Percentiles rank a stretch among this genome's conserved stretches.
phyloP scores from a whole-genome alignment of 2,888 invertebrate species.

The Eledone cirrhosa region DNA sequence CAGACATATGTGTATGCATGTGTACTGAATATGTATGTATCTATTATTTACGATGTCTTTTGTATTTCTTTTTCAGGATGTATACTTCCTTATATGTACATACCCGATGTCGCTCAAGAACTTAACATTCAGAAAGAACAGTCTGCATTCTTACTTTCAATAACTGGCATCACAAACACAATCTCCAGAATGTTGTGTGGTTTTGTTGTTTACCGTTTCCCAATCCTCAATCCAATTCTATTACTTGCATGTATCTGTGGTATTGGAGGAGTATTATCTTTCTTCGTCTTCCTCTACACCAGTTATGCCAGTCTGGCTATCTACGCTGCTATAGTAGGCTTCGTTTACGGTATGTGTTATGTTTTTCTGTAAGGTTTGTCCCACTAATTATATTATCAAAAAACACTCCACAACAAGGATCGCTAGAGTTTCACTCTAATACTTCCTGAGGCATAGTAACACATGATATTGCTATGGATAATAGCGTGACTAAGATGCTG shows the following conservation, averaged over 20 bases:
- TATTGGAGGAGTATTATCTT: neutral
- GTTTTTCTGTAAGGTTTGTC: too few species aligned
- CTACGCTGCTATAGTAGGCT: conserved; percentile 1
- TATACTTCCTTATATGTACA: conserved; percentile 18
- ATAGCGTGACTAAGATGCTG: too few species aligned
- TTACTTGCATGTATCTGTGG: neutral
- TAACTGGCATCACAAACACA: conserved; percentile 22
- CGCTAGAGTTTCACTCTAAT: too few species aligned
- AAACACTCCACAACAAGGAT: too few species aligned
- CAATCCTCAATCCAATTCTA: conserved; percentile 1
- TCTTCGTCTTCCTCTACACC: neutral
- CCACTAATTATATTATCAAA: too few species aligned
- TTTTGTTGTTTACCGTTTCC: conserved; percentile 4
- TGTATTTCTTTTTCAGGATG: neutral
- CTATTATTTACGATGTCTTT: neutral
- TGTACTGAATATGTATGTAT: too few species aligned
- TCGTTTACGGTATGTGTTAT: conserved; percentile 1
- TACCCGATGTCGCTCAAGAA: conserved; percentile 17
- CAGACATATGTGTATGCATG: too few species aligned
- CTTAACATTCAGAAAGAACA: neutral
- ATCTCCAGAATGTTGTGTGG: neutral
- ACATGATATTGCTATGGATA: too few species aligned
- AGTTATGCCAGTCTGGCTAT: neutral
- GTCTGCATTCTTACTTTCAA: conserved; percentile 11
- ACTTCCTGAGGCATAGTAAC: too few species aligned